phyloP scores from a whole-genome alignment of 1,140 invertebrate species.

The Gonioctena quinquepunctata region DNA sequence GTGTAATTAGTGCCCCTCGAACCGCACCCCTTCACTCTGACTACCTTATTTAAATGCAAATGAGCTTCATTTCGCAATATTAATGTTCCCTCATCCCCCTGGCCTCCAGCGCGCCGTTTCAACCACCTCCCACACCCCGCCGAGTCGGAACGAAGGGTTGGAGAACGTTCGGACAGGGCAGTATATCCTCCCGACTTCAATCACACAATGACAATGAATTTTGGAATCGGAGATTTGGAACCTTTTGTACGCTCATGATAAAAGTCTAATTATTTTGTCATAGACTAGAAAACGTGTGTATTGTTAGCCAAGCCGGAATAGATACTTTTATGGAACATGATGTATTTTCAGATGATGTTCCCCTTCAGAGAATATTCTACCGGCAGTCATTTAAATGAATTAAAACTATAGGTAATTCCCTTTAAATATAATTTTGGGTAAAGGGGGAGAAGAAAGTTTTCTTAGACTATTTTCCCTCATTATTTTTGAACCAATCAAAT shows the following conservation, averaged over 20 bases:
- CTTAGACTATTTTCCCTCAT: too few species aligned
- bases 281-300: background rate
- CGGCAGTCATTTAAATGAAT: too few species aligned
- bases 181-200: constrained; percentile 8
- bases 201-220: constrained; percentile 15
- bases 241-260: background rate
- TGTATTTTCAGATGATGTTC: too few species aligned
- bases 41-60: constrained; percentile 85
- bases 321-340: too few species aligned
- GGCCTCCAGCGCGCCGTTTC: constrained; percentile 30
- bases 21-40: constrained; percentile 55
- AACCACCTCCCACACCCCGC: constrained; percentile 36
- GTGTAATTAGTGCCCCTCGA: constrained; percentile 55
- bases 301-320: too few species aligned
- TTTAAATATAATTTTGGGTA: too few species aligned
- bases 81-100: constrained; percentile 71
- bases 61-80: constrained; percentile 86
- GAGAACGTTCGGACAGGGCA: background rate
- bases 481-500: too few species aligned
- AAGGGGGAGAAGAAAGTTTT: too few species aligned
- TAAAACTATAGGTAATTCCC: too few species aligned
- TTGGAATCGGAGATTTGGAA: background rate
- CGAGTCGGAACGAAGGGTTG: constrained; percentile 5
- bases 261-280: background rate
- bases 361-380: too few species aligned